phyloP scores from a whole-genome alignment of 2,797 vertebrate species.

The Fundulus diaphanus region DNA sequence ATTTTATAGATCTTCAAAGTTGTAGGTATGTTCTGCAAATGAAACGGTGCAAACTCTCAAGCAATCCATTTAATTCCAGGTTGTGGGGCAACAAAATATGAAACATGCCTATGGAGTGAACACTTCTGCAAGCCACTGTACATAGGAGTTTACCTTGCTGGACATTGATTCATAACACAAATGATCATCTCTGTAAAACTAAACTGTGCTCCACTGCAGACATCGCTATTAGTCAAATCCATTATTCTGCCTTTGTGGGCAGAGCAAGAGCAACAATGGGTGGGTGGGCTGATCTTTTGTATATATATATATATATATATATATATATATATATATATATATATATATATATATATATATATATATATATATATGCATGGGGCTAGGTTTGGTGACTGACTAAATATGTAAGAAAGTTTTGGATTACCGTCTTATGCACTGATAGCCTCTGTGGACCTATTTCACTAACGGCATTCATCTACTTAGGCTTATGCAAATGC shows the following conservation, averaged over 20 bases:
- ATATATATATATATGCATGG: slow-evolving; percentile 5
- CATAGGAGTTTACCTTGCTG: not conserved
- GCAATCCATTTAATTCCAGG: too few relatives aligned
- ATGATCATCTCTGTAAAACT: slow-evolving; percentile 24
- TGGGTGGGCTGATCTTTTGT: not conserved
- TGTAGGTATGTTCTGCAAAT: too few relatives aligned
- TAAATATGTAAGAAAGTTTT: slow-evolving; percentile 28
- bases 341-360: slow-evolving; percentile 20
- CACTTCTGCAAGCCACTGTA: not conserved
- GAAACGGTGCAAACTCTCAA: too few relatives aligned
- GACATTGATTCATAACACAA: not conserved
- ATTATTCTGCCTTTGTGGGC: slow-evolving; percentile 20
- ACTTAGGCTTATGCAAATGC: slow-evolving; percentile 70
- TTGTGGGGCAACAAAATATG: too few relatives aligned
- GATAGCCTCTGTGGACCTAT: slow-evolving; percentile 42
- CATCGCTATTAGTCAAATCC: slow-evolving; percentile 24
- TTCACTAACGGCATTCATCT: slow-evolving; percentile 60
- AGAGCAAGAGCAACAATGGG: slow-evolving; percentile 2
- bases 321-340: slow-evolving; percentile 22
- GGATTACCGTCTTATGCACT: slow-evolving; percentile 28
- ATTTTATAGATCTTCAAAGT: too few relatives aligned
- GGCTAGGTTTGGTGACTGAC: not conserved
- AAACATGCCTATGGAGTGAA: too few relatives aligned
- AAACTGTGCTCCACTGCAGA: slow-evolving; percentile 29
- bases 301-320: slow-evolving; percentile 17